Conservation (phyloP, 1,140 invertebrate genomes). For the Rhyacophila brunnea region DNA sequence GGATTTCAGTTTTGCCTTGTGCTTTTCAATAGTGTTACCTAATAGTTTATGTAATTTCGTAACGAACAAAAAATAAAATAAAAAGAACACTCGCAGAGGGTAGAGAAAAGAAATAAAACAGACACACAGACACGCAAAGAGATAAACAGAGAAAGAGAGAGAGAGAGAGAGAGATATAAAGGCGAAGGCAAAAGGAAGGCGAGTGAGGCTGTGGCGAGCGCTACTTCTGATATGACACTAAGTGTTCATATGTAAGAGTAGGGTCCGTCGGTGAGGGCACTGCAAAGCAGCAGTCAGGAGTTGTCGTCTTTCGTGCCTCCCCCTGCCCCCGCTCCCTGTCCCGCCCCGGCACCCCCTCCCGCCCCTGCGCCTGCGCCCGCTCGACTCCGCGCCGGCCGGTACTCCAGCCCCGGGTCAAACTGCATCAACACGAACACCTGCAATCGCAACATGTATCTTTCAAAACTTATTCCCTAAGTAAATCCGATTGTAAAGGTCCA, state of each 20-base stretch:
- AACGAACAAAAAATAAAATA: no score
- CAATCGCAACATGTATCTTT: no score
- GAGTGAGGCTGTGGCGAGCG: constrained; percentile 29
- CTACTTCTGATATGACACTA: constrained; percentile 21
- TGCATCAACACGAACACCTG: constrained; percentile 96
- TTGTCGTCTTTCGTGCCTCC: constrained; percentile 81
- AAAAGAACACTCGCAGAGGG: no score
- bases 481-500: no score
- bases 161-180: constrained; percentile 12
- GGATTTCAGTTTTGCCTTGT: no score
- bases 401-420: constrained; percentile 94
- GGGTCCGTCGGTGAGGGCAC: constrained; percentile 90
- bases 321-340: constrained; percentile 47
- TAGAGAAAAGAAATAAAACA: no score
- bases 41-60: no score
- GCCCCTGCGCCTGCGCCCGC: constrained; percentile 39
- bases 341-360: constrained; percentile 40
- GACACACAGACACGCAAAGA: neutral
- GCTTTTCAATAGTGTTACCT: no score
- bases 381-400: constrained; percentile 81
- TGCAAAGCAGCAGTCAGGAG: constrained; percentile 98
- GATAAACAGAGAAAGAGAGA: constrained; percentile 2
- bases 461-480: no score
- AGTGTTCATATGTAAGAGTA: constrained; percentile 64
- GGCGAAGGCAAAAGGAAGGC: neutral